phyloP scores from a whole-genome alignment of 1,140 invertebrate species.

The Colletes gigas region DNA sequence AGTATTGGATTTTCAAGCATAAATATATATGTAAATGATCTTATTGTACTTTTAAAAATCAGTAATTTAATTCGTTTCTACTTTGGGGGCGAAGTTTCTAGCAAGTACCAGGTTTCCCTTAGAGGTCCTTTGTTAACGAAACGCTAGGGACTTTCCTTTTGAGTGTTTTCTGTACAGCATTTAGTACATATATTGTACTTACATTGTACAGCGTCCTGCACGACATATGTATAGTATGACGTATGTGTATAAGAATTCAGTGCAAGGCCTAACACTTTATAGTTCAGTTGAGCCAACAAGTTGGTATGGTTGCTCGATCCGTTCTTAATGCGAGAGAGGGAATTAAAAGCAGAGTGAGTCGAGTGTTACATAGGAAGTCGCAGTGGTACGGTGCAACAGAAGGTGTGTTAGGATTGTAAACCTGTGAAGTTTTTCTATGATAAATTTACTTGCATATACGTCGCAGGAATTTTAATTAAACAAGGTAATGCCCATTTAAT shows the following conservation, averaged over 20 bases:
- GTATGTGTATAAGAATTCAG: not conserved
- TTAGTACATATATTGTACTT: not conserved
- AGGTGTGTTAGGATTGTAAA: slow-evolving; percentile 9
- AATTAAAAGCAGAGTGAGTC: slow-evolving; percentile 16
- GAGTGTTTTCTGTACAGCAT: not conserved
- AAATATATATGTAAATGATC: too few species aligned
- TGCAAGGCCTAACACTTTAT: not conserved
- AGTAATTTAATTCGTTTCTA: too few species aligned
- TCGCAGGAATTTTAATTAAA: too few species aligned
- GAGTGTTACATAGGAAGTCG: not conserved
- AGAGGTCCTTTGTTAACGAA: too few species aligned
- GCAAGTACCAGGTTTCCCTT: too few species aligned
- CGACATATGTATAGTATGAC: not conserved
- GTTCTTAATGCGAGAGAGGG: slow-evolving; percentile 7
- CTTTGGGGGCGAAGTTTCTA: too few species aligned
- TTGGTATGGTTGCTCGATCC: slow-evolving; percentile 10
- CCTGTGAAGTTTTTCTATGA: not conserved
- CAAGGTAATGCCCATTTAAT: not conserved
- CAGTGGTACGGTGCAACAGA: not conserved
- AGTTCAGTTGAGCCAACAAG: slow-evolving; percentile 27
- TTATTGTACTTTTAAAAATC: too few species aligned
- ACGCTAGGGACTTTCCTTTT: not conserved
- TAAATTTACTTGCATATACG: not conserved
- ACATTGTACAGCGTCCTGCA: too few species aligned
- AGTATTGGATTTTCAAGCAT: too few species aligned